Evolutionary conservation across 2,888 invertebrate genomes (phyloP).

Genomic region (Pediacus dermestoides): DNA sequence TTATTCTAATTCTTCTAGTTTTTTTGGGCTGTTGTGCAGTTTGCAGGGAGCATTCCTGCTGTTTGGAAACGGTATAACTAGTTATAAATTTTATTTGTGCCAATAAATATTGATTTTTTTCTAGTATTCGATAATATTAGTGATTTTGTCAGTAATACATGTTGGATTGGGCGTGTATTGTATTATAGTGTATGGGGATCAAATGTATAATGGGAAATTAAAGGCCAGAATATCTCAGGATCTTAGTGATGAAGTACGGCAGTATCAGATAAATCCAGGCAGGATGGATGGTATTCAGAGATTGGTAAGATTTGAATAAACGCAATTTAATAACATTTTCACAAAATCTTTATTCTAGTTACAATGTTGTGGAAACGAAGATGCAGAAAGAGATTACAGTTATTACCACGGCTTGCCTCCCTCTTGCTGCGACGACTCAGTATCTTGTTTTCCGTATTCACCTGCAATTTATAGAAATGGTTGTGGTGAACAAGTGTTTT

Average conservation of each 20-base stretch:
- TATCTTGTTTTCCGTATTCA: constrained; percentile 2
- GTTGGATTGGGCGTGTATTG: constrained; percentile 3
- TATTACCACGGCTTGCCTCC: constrained; percentile 1
- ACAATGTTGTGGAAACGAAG: not conserved
- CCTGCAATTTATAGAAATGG: not conserved
- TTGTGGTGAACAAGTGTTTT: constrained; percentile 1
- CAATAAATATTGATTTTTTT: not conserved
- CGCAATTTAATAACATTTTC: not conserved
- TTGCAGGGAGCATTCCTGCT: constrained; percentile 2
- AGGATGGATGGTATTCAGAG: constrained; percentile 5
- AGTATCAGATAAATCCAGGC: not conserved
- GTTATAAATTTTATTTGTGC: not conserved
- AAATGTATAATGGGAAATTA: not conserved
- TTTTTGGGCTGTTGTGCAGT: constrained; percentile 6
- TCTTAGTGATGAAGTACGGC: not conserved
- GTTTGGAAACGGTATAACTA: constrained; percentile 1
- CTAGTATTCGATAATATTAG: constrained; percentile 1
- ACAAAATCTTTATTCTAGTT: constrained; percentile 1
- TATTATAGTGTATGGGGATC: not conserved
- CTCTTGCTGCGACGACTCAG: constrained; percentile 1
- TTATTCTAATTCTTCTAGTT: not conserved
- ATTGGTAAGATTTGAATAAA: not conserved
- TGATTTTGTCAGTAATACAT: not conserved
- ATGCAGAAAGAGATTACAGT: not conserved
- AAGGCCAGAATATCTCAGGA: not conserved